phyloP scores from a whole-genome alignment of 2,113 vertebrate species.

The Mastomys coucha region DNA sequence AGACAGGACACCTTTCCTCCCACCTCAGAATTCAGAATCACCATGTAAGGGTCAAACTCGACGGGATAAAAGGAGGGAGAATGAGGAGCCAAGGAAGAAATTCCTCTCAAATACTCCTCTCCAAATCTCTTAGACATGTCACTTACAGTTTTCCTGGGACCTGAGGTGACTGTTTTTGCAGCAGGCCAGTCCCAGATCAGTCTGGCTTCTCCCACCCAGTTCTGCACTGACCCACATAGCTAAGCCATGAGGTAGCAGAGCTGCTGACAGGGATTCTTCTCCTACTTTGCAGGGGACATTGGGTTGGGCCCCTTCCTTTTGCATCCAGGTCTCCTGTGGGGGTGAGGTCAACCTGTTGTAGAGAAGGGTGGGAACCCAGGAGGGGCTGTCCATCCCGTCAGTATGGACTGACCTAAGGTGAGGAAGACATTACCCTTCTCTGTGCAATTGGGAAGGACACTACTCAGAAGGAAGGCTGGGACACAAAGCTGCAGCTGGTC shows the following conservation, averaged over 20 bases:
- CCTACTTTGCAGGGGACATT: not conserved
- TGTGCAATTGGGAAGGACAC: too few relatives aligned
- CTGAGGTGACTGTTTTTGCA: not conserved
- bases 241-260: not conserved
- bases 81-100: not conserved
- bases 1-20: not conserved
- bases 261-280: too few relatives aligned
- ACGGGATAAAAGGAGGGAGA: not conserved
- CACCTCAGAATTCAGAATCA: not conserved
- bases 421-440: not conserved
- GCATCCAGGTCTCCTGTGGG: too few relatives aligned
- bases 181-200: not conserved
- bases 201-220: not conserved
- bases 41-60: not conserved
- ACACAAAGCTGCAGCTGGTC: not conserved
- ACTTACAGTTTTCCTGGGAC: not conserved
- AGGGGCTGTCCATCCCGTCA: not conserved
- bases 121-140: not conserved
- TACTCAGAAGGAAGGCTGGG: not conserved
- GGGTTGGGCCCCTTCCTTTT: rapidly evolving
- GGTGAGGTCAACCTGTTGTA: not conserved
- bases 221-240: not conserved
- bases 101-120: not conserved
- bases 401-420: not conserved
- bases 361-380: not conserved